A percentile compares a stretch with the other conserved stretches of the same genome.
phyloP scores from a whole-genome alignment of 2,113 vertebrate genomes.

The Marmota monax region DNA sequence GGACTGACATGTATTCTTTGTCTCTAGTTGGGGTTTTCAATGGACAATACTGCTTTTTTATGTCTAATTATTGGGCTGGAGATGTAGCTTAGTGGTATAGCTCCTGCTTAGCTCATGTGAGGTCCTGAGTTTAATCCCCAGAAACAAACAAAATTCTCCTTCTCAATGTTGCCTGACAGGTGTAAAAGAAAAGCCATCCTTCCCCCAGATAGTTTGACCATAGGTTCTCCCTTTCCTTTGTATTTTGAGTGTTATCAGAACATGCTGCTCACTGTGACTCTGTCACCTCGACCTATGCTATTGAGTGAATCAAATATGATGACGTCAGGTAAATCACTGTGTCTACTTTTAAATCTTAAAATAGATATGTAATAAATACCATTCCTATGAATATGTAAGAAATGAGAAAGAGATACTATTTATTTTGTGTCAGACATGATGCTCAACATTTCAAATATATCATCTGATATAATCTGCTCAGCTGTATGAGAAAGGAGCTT shows the following conservation, averaged over 20 bases:
- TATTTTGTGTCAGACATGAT: not conserved
- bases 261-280: not conserved
- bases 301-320: not conserved
- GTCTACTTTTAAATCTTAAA: too few relatives aligned
- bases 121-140: not conserved
- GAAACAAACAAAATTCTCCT: not conserved
- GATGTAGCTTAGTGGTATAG: not conserved
- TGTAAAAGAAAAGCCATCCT: not conserved
- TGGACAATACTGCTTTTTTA: not conserved
- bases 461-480: not conserved
- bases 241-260: not conserved
- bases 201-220: not conserved
- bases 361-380: too few relatives aligned
- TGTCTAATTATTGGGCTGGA: not conserved
- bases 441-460: not conserved
- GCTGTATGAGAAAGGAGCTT: not conserved
- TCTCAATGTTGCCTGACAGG: not conserved
- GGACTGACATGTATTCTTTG: slow-evolving; percentile 1
- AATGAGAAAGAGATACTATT: not conserved
- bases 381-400: not conserved
- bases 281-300: not conserved
- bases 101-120: not conserved
- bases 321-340: not conserved
- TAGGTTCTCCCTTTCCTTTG: not conserved
- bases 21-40: not conserved